A percentile compares a stretch with the other conserved stretches of the same genome.
Evolutionary conservation across 2,888 invertebrate species (phyloP).

Genomic region (Priocnemis perturbator): DNA sequence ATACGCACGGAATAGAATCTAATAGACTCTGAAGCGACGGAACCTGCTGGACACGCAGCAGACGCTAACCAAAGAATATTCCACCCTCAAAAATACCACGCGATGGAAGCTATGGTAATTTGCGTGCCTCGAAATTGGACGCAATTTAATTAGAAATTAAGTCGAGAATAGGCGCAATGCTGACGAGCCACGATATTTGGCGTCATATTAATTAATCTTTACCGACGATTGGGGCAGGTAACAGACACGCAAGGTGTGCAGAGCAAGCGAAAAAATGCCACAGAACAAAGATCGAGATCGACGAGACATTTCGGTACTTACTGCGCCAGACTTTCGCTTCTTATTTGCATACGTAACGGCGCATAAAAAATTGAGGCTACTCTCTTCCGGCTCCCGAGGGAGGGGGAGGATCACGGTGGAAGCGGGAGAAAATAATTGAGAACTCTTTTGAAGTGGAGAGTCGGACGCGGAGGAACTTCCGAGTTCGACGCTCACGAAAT

Average conservation of each 20-base stretch:
- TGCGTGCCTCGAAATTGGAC: no score
- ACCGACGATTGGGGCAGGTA: not conserved
- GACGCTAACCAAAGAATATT: no score
- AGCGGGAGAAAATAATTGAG: conserved; percentile 44
- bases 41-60: no score
- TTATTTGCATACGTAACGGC: conserved; percentile 56
- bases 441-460: conserved; percentile 41
- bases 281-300: not conserved
- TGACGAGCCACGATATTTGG: no score
- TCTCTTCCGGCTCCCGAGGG: conserved; percentile 18
- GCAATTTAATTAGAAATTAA: no score
- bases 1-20: no score
- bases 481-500: conserved; percentile 33
- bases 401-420: conserved; percentile 22
- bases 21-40: no score
- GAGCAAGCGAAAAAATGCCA: no score
- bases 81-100: no score
- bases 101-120: no score
- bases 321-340: conserved; percentile 25
- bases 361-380: conserved; percentile 55
- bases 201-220: not conserved
- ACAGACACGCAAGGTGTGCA: not conserved
- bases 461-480: conserved; percentile 25
- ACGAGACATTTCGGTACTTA: conserved; percentile 1
- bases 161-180: no score